These are phyloP conservation scores for Argentina silus DNA, from an alignment of 2,797 vertebrate species.

Conservation along the genomic window DNA sequence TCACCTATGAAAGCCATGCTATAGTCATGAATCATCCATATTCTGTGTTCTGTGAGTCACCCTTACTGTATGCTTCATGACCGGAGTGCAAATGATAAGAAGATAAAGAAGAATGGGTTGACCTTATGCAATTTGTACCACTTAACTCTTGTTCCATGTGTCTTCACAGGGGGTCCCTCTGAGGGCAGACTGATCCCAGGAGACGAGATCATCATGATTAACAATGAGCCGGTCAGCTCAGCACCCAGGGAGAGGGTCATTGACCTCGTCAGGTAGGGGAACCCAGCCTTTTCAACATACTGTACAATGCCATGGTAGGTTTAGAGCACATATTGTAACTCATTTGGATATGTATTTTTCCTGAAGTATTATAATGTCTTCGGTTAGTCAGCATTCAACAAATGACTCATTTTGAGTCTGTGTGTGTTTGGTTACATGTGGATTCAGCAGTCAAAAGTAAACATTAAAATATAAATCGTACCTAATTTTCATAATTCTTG, in stretches of 20 bases:
- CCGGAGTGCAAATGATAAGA: conserved; percentile 31
- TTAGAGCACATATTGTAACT: not conserved
- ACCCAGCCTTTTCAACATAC: conserved; percentile 23
- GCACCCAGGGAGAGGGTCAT: conserved; percentile 96
- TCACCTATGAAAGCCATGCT: conserved; percentile 30
- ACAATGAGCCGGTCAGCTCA: conserved; percentile 92
- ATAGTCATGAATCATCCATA: conserved; percentile 55
- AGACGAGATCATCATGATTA: conserved; percentile 99
- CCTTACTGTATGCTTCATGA: conserved; percentile 44
- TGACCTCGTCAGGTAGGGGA: conserved; percentile 94
- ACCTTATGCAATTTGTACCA: conserved; percentile 24
- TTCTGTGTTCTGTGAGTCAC: conserved; percentile 48
- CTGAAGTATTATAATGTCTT: not conserved
- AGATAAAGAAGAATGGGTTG: conserved; percentile 32
- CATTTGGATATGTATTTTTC: not conserved
- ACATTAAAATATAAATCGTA: not conserved
- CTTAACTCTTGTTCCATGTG: conserved; percentile 45
- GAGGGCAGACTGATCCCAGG: conserved; percentile 95
- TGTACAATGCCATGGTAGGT: not conserved
- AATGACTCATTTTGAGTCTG: not conserved
- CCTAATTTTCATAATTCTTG: not conserved
- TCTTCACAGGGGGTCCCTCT: conserved; percentile 89
- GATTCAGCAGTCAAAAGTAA: too few species aligned
- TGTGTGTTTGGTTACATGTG: not conserved
- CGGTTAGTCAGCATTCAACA: not conserved